phyloP scores from a whole-genome alignment of 1,140 invertebrate species.

The Cherax quadricarinatus region DNA sequence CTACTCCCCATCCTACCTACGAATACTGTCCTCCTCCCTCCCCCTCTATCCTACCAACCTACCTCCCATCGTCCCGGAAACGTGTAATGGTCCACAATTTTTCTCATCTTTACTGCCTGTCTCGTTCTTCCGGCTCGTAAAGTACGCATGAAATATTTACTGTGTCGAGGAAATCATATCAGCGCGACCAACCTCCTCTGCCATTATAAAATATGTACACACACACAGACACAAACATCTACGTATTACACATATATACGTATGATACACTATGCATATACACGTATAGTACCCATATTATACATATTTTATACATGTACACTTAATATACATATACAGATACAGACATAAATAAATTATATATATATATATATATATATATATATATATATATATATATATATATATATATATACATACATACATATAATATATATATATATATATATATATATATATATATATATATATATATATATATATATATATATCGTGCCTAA shows the following conservation, averaged over 20 bases:
- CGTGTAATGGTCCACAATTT: neutral
- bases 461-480: too few relatives aligned
- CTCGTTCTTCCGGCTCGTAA: slow-evolving; percentile 9
- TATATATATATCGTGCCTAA: too few relatives aligned
- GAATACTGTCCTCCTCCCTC: neutral
- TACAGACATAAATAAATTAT: neutral
- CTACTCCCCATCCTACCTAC: too few relatives aligned
- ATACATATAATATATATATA: too few relatives aligned
- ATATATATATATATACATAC: too few relatives aligned
- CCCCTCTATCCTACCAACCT: neutral
- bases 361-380: too few relatives aligned
- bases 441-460: too few relatives aligned
- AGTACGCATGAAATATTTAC: neutral
- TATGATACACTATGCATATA: too few relatives aligned
- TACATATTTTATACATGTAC: too few relatives aligned
- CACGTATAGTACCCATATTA: too few relatives aligned
- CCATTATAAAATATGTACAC: neutral
- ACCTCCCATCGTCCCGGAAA: neutral
- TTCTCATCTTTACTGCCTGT: slow-evolving; percentile 5
- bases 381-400: too few relatives aligned
- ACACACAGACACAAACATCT: neutral
- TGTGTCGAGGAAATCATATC: neutral
- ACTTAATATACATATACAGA: neutral
- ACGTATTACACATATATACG: too few relatives aligned
- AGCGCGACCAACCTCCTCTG: neutral